These are phyloP conservation scores for Crepidodera aurea DNA, from an alignment of 2,888 invertebrate species.

Conservation along the genomic window DNA sequence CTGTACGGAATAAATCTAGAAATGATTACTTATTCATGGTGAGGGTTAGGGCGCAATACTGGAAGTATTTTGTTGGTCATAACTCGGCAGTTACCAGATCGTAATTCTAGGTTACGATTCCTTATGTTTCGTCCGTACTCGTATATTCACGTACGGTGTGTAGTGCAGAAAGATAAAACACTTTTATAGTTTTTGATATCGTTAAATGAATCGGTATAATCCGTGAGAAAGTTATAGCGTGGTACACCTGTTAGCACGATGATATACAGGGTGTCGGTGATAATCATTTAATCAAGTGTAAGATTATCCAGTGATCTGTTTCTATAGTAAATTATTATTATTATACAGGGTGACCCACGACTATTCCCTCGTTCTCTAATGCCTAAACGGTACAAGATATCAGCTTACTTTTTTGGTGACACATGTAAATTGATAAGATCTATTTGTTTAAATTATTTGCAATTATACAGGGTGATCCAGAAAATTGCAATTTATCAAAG, in stretches of 20 bases:
- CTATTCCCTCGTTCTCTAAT: no score
- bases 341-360: no score
- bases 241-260: constrained; percentile 7
- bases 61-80: constrained; percentile 54
- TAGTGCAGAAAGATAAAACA: constrained; percentile 30
- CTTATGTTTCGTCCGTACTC: constrained; percentile 34
- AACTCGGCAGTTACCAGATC: constrained; percentile 59
- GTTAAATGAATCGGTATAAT: constrained; percentile 18
- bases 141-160: constrained; percentile 23
- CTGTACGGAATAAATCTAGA: constrained; percentile 16
- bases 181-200: constrained; percentile 22
- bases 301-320: no score
- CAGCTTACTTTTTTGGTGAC: no score
- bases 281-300: no score
- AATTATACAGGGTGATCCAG: no score
- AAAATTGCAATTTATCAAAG: no score
- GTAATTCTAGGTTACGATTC: constrained; percentile 56
- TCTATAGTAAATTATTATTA: no score
- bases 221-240: constrained; percentile 13
- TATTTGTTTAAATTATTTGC: no score
- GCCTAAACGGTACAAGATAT: no score
- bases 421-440: no score
- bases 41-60: constrained; percentile 47
- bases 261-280: not conserved
- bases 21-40: constrained; percentile 43